These are phyloP conservation scores for Acanthopleura granulata DNA, from an alignment of 2,888 invertebrate genomes.

Conservation along the genomic window DNA sequence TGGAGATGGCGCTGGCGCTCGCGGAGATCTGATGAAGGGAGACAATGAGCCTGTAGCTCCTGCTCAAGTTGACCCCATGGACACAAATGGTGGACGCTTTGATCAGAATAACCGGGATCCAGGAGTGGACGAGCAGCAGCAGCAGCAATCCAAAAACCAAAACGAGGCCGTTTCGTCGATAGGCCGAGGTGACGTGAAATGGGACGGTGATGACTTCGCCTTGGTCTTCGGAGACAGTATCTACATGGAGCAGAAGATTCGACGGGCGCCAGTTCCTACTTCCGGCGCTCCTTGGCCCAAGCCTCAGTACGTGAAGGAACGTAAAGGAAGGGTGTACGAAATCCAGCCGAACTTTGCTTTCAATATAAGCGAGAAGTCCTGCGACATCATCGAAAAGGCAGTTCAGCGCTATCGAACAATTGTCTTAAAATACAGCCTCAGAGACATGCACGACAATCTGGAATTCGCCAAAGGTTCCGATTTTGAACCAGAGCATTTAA, in stretches of 20 bases:
- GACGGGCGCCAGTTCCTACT: conserved; percentile 57
- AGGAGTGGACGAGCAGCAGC: neutral
- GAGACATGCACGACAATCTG: conserved; percentile 59
- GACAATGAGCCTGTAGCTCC: too few relatives aligned
- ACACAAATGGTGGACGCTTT: neutral
- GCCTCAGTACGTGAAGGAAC: conserved; percentile 72
- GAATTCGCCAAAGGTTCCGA: conserved; percentile 54
- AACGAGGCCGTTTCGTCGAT: neutral
- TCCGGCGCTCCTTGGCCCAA: conserved; percentile 80
- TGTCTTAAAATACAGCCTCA: conserved; percentile 65
- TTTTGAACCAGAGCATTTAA: conserved; percentile 43
- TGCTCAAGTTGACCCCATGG: neutral
- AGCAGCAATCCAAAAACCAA: neutral
- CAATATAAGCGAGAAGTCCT: conserved; percentile 70
- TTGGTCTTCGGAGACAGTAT: conserved; percentile 57
- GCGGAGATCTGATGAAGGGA: too few relatives aligned
- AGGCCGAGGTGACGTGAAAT: conserved; percentile 25
- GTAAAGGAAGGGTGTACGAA: conserved; percentile 53
- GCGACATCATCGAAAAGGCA: conserved; percentile 75
- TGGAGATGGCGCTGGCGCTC: neutral
- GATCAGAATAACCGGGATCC: neutral
- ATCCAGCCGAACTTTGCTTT: conserved; percentile 48
- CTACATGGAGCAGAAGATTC: conserved; percentile 60
- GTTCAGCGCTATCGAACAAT: conserved; percentile 73
- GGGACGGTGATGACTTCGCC: conserved; percentile 63